Conservation (phyloP, 1,140 invertebrate genomes). For the Apis florea region DNA sequence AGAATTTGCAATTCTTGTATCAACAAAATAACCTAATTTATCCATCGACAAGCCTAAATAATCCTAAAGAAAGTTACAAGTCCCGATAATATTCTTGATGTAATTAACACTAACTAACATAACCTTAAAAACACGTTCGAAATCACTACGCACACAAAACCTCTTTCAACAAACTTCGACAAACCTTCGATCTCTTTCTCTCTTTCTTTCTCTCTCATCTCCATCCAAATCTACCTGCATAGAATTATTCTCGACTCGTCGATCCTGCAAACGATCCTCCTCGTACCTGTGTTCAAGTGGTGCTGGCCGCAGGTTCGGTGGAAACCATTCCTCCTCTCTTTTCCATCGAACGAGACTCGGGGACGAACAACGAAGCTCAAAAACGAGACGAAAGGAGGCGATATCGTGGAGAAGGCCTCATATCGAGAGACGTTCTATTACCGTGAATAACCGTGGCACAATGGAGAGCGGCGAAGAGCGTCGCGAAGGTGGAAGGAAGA, state of each 20-base stretch:
- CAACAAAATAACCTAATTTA: too few relatives aligned
- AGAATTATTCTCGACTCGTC: background rate
- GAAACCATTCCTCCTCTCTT: background rate
- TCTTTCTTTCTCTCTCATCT: background rate
- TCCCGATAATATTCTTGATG: too few relatives aligned
- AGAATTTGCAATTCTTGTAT: too few relatives aligned
- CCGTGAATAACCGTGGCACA: background rate
- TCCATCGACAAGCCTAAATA: too few relatives aligned
- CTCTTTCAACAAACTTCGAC: background rate
- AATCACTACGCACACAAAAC: too few relatives aligned
- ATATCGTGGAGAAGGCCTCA: background rate
- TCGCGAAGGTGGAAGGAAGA: conserved; percentile 48
- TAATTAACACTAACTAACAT: too few relatives aligned
- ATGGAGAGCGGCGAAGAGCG: conserved; percentile 28
- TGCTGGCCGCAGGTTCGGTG: background rate
- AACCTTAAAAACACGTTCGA: too few relatives aligned
- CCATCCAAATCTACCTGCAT: background rate
- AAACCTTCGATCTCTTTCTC: background rate
- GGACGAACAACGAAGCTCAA: background rate
- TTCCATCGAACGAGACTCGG: background rate
- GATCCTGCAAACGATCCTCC: background rate
- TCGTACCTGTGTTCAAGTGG: background rate
- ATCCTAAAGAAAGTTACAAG: too few relatives aligned
- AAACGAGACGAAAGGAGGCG: background rate
- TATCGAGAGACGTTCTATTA: background rate